Evolutionary conservation across 1,140 invertebrate genomes (phyloP).

Genomic region (Drosophila sturtevanti): DNA sequence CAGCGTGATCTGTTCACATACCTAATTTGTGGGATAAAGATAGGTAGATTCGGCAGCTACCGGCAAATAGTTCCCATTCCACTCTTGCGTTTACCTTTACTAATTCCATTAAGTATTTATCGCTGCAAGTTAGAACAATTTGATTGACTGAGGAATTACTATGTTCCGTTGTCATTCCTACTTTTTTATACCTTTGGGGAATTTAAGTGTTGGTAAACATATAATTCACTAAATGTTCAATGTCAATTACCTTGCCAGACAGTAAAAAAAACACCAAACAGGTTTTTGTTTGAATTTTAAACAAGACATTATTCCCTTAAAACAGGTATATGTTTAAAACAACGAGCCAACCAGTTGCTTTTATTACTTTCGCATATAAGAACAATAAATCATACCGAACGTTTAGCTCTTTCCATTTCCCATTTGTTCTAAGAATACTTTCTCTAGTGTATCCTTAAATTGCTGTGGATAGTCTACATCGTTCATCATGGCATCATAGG

Average conservation of each 20-base stretch:
- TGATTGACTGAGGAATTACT: slow-evolving; percentile 27
- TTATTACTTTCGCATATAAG: too few relatives aligned
- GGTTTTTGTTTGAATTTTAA: neutral
- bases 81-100: slow-evolving; percentile 28
- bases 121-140: slow-evolving; percentile 48
- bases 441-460: slow-evolving; percentile 38
- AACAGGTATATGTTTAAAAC: too few relatives aligned
- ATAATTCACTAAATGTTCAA: neutral
- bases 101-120: slow-evolving; percentile 45
- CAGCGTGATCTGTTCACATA: slow-evolving; percentile 48
- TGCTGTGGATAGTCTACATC: slow-evolving; percentile 39
- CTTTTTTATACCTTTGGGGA: too few relatives aligned
- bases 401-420: neutral
- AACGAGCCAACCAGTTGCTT: too few relatives aligned
- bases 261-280: too few relatives aligned
- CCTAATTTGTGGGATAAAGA: slow-evolving; percentile 1
- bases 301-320: too few relatives aligned
- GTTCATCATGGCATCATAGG: slow-evolving; percentile 45
- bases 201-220: neutral
- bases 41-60: neutral
- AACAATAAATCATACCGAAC: too few relatives aligned
- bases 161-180: neutral
- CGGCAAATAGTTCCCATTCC: neutral
- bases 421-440: slow-evolving; percentile 33
- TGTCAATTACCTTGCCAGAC: neutral